phyloP scores from a whole-genome alignment of 2,888 invertebrate species.

The Willowsia nigromaculata region DNA sequence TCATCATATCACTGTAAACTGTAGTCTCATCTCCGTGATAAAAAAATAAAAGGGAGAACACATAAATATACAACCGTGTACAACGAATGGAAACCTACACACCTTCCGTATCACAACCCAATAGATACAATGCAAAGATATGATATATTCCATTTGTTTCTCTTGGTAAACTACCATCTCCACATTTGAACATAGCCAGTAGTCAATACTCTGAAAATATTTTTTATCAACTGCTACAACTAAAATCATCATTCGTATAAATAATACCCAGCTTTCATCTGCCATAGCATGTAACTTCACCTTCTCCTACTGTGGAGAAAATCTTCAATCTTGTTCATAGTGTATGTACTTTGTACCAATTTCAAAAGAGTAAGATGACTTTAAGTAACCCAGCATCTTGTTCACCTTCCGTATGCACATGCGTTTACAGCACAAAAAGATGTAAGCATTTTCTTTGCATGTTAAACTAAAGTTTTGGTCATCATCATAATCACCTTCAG shows the following conservation, averaged over 20 bases:
- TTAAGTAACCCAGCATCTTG: too few relatives aligned
- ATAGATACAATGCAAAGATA: constrained; percentile 7
- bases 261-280: neutral
- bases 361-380: too few relatives aligned
- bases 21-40: too few relatives aligned
- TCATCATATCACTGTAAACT: neutral
- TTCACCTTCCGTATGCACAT: too few relatives aligned
- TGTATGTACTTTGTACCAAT: too few relatives aligned
- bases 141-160: neutral
- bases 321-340: too few relatives aligned
- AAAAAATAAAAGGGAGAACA: neutral
- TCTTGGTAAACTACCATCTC: neutral
- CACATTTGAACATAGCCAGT: neutral
- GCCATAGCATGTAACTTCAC: neutral
- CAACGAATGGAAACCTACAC: neutral
- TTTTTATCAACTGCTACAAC: neutral
- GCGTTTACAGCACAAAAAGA: too few relatives aligned
- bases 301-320: neutral
- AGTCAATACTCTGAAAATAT: neutral
- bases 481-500: too few relatives aligned
- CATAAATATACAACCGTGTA: too few relatives aligned
- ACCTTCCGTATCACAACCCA: neutral
- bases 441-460: too few relatives aligned
- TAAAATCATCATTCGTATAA: neutral
- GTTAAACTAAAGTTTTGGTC: too few relatives aligned